Conservation (phyloP, 1,140 invertebrate species). For the Neoseiulus cucumeris region DNA sequence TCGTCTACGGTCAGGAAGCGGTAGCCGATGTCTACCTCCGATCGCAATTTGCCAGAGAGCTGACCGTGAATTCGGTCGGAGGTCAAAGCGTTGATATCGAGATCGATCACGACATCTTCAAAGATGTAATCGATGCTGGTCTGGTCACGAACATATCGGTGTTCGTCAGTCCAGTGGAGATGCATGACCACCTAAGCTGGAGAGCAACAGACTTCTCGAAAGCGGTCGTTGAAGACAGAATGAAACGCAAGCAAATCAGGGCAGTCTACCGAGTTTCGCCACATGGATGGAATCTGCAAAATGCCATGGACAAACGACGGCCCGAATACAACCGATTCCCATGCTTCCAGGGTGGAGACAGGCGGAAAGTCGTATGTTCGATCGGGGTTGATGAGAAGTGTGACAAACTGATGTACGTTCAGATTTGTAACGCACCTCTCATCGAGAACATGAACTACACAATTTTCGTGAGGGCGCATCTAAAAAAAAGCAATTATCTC, state of each 20-base stretch:
- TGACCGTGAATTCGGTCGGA: neutral
- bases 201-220: neutral
- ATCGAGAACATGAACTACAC: neutral
- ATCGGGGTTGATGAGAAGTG: neutral
- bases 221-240: neutral
- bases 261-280: neutral
- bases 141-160: slow-evolving; percentile 6
- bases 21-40: slow-evolving; percentile 6
- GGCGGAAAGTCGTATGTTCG: neutral
- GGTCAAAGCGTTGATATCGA: slow-evolving; percentile 7
- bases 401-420: neutral
- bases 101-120: neutral
- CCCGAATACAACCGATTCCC: neutral
- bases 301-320: neutral
- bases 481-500: slow-evolving; percentile 1
- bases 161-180: neutral
- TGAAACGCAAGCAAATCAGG: slow-evolving; percentile 4
- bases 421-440: neutral
- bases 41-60: neutral
- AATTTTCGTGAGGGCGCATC: neutral
- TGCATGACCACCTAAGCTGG: neutral
- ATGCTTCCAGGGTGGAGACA: neutral
- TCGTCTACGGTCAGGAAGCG: neutral
- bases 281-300: neutral
- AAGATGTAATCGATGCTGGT: neutral